Base-by-base conservation (phyloP, 2,888 invertebrate genomes). In the Phyllotreta cruciferae region DNA sequence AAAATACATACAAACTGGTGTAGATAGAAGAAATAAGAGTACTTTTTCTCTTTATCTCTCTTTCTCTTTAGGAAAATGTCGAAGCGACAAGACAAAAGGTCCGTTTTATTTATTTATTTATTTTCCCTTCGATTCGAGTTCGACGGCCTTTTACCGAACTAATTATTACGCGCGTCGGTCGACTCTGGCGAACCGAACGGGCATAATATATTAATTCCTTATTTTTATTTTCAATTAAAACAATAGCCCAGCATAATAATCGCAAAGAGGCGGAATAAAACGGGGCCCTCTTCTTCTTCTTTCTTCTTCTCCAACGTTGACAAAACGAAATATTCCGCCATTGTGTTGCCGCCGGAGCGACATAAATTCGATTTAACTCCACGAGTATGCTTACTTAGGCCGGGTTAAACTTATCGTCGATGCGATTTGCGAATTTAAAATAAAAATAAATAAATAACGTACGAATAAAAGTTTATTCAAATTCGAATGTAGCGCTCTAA, bases 171-270 rank as follows among this genome's bases (percentile, higher is more conserved):
- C 66, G 66, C 68, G 68, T 68, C 55, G 68, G 63, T 67, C n/a
- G n/a, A n/a, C n/a, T n/a, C n/a, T 24, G 24, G 24, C 1, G 24
- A 67, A 70, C 66, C 66, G 68, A 55, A 68, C 66, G 63, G 58
- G 67, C 67, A 67, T 70, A 70, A 68, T 68, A 66, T 67, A 69
- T 66, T 61, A 66, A 67, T 66, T 66, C 24, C 66, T 67, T 67
- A 66, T 70, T 70, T 63, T 70, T 70, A 70, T 70, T 70, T 70
- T 70, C 64, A 70, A 70, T 70, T 70, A 67, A 66, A 70, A 70
- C 70, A 70, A 70, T 70, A 67, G 67, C 24, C 24, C 60, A 60
- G 66, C 66, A 69, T 68, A 70, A 70, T 70, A 67, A 70, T 68
- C 65, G 66, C 57, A 70, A 64, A 61, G 24, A 24, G 53, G 64